These are phyloP conservation scores for Diadumene lineata DNA, from an alignment of 92 coral and sea anemone species.

Conservation along the genomic window DNA sequence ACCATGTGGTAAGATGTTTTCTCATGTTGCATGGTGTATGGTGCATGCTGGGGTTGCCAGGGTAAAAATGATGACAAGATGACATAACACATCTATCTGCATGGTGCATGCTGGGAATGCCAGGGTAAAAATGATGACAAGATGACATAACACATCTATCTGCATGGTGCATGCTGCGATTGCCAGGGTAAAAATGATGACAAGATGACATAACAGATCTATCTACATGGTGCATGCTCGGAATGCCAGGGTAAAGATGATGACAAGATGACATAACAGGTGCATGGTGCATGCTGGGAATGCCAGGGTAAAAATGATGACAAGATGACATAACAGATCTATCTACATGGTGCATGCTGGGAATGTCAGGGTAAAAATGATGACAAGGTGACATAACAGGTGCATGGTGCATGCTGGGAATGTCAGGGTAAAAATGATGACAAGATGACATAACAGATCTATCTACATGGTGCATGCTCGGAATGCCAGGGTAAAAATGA, in stretches of 20 bases:
- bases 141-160: too few relatives aligned
- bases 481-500: not conserved
- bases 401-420: not conserved
- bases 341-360: constrained; percentile 9
- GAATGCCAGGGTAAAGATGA: not conserved
- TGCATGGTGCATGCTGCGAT: constrained; percentile 12
- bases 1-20: not conserved
- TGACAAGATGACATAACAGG: too few relatives aligned
- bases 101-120: too few relatives aligned
- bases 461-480: not conserved
- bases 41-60: not conserved
- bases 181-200: too few relatives aligned
- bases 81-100: too few relatives aligned
- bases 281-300: too few relatives aligned
- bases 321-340: too few relatives aligned
- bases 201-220: not conserved
- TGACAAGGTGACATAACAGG: not conserved
- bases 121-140: too few relatives aligned
- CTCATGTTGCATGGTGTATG: not conserved
- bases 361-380: too few relatives aligned
- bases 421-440: not conserved
- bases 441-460: not conserved
- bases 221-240: not conserved
- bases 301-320: too few relatives aligned
- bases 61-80: too few relatives aligned